A percentile compares a stretch with the other conserved stretches of the same genome.
Conservation (phyloP, 2,797 vertebrate genomes). For the Fringilla coelebs region DNA sequence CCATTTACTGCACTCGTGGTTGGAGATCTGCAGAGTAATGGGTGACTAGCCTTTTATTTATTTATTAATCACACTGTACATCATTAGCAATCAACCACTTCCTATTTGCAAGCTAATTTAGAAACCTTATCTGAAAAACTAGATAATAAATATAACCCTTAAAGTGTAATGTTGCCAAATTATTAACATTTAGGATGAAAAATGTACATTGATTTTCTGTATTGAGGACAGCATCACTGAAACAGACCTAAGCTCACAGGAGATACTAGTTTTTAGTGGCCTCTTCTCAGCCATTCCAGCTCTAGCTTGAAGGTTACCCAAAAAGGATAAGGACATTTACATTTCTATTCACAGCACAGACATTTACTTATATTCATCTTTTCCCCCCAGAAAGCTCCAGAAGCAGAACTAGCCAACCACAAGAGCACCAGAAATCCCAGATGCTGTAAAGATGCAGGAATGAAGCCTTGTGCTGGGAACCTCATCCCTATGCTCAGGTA, state of each 20-base stretch:
- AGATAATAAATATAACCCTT: not conserved
- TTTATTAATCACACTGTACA: not conserved
- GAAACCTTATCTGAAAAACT: not conserved
- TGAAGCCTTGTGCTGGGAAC: not conserved
- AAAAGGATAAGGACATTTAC: not conserved
- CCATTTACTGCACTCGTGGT: not conserved
- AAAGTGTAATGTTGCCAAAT: not conserved
- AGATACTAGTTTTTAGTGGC: not conserved
- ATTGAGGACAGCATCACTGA: not conserved
- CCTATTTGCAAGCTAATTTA: not conserved
- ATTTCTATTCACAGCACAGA: not conserved
- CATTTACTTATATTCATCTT: not conserved
- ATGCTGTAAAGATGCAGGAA: not conserved
- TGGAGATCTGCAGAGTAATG: not conserved
- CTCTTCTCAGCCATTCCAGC: not conserved
- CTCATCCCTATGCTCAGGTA: fast-evolving
- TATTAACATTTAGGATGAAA: not conserved
- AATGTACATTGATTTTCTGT: not conserved
- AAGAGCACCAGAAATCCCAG: not conserved
- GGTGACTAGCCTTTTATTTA: not conserved
- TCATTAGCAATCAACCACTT: not conserved
- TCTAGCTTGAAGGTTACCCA: not conserved
- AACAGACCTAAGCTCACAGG: not conserved
- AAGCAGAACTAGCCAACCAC: not conserved
- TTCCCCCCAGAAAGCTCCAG: not conserved